Conservation (phyloP, 1,140 invertebrate species). For the Drosophila cardini region DNA sequence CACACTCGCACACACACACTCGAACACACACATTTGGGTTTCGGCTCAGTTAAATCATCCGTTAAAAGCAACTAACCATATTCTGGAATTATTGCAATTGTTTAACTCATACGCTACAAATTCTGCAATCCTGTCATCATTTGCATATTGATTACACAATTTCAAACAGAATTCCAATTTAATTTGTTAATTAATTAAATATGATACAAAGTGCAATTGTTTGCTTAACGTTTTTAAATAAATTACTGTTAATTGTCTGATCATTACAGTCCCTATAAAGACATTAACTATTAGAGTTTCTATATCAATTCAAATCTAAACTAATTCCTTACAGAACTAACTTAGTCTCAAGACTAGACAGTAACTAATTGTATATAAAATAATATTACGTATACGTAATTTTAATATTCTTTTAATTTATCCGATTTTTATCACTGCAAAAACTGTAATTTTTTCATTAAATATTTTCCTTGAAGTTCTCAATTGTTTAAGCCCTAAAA, state of each 20-base stretch:
- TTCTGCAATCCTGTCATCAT: constrained; percentile 13
- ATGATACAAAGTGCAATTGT: neutral
- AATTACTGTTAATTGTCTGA: too few relatives aligned
- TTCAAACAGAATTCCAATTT: neutral
- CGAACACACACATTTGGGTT: constrained; percentile 54
- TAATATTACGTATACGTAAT: too few relatives aligned
- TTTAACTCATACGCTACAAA: constrained; percentile 18
- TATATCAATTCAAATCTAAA: too few relatives aligned
- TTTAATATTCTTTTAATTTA: too few relatives aligned
- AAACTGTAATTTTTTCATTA: too few relatives aligned
- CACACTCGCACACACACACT: constrained; percentile 9
- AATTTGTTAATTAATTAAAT: neutral
- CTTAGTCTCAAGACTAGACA: too few relatives aligned
- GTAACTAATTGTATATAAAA: too few relatives aligned
- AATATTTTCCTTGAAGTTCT: neutral
- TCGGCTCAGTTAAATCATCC: constrained; percentile 58
- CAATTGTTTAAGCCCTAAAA: neutral
- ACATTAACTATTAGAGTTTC: too few relatives aligned
- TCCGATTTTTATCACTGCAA: too few relatives aligned
- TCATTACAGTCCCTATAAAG: too few relatives aligned
- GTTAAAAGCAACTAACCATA: constrained; percentile 56
- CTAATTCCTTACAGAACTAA: too few relatives aligned
- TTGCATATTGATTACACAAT: constrained; percentile 16
- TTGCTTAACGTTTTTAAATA: neutral
- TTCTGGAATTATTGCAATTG: constrained; percentile 52